Evolutionary conservation across 2,113 vertebrate genomes (phyloP).

Genomic region (Sterrhoptilus dennistouni): DNA sequence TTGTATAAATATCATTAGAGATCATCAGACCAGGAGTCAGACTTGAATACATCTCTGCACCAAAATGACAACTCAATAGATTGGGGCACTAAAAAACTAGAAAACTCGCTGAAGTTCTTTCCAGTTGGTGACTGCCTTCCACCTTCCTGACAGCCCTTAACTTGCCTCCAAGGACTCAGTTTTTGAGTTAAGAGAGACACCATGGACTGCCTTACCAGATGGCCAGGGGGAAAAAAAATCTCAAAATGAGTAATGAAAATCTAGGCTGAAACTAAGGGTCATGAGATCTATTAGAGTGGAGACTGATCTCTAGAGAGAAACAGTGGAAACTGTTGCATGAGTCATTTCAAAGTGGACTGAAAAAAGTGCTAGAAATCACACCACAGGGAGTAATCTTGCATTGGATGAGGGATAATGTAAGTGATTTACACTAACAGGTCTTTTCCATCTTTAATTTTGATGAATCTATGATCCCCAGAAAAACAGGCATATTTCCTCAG

Average conservation of each 20-base stretch:
- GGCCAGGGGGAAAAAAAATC: neutral
- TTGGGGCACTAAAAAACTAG: neutral
- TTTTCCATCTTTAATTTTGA: slow-evolving; percentile 57
- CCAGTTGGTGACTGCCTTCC: neutral
- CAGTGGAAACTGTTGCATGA: slow-evolving; percentile 48
- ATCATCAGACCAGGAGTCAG: neutral
- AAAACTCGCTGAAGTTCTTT: neutral
- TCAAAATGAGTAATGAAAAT: slow-evolving; percentile 31
- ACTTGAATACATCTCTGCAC: neutral
- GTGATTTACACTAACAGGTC: slow-evolving; percentile 29
- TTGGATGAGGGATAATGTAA: slow-evolving; percentile 21
- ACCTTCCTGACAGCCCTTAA: neutral
- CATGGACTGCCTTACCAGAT: neutral
- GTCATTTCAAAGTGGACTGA: slow-evolving; percentile 37
- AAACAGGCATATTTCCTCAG: slow-evolving; percentile 14
- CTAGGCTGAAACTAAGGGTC: neutral
- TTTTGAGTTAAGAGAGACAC: neutral
- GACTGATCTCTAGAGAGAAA: slow-evolving; percentile 22
- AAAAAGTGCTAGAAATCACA: slow-evolving; percentile 34
- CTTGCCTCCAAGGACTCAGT: neutral
- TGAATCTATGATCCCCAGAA: slow-evolving; percentile 8
- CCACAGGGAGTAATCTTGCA: slow-evolving; percentile 3
- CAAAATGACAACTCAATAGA: neutral
- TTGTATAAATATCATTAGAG: neutral
- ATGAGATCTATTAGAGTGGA: neutral